phyloP scores from a whole-genome alignment of 2,797 vertebrate species.

The Tadarida brasiliensis region DNA sequence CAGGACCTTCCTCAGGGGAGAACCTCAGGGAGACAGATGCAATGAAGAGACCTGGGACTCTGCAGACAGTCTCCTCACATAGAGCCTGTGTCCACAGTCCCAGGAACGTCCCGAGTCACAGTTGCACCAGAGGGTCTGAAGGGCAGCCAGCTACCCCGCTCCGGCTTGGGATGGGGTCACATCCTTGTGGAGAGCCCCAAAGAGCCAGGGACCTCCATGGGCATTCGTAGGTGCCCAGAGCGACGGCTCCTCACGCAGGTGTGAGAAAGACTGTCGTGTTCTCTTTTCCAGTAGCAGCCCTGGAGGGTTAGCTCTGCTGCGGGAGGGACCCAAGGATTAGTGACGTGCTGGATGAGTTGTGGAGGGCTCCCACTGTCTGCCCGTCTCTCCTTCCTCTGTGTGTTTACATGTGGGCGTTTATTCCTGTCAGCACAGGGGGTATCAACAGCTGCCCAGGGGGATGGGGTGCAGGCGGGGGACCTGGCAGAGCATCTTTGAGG shows the following conservation, averaged over 20 bases:
- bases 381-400: fast-evolving
- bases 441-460: not conserved
- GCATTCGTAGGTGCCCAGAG: not conserved
- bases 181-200: not conserved
- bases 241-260: fast-evolving
- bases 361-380: not conserved
- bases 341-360: not conserved
- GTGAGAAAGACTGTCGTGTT: not conserved
- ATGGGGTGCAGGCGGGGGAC: not conserved
- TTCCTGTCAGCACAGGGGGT: not conserved
- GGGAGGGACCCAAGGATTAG: not conserved
- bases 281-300: not conserved
- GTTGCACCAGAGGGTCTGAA: not conserved
- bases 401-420: fast-evolving
- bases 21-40: not conserved
- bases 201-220: not conserved
- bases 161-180: not conserved
- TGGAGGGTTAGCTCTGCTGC: not conserved
- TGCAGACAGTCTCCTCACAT: not conserved
- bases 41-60: not conserved
- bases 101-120: not conserved
- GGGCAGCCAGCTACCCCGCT: not conserved
- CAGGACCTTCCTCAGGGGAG: not conserved
- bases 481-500: not conserved
- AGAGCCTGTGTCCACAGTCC: not conserved